These are phyloP conservation scores for Lepidochrysops patricia DNA, from an alignment of 2,888 invertebrate genomes.

Conservation along the genomic window DNA sequence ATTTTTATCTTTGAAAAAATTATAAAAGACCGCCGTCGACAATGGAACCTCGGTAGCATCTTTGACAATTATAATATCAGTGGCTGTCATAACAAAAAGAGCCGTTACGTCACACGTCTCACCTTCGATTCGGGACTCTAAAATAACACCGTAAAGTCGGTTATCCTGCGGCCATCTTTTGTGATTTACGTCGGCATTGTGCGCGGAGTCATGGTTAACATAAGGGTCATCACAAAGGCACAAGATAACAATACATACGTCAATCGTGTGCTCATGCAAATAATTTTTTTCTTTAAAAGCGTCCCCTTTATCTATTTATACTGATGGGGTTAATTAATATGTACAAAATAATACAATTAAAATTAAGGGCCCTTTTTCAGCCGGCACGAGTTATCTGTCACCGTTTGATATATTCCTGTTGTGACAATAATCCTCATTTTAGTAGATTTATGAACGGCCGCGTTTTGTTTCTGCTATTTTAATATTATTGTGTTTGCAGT, in stretches of 20 bases:
- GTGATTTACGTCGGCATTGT: conserved; percentile 35
- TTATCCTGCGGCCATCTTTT: conserved; percentile 36
- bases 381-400: conserved; percentile 68
- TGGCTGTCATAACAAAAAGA: conserved; percentile 33
- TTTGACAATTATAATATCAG: conserved; percentile 73
- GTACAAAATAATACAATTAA: conserved; percentile 68
- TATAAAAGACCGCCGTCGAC: conserved; percentile 67
- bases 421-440: conserved; percentile 57
- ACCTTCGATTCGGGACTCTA: conserved; percentile 45
- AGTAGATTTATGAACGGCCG: conserved; percentile 54
- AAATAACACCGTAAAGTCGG: conserved; percentile 35
- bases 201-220: conserved; percentile 49
- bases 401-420: conserved; percentile 64
- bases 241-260: conserved; percentile 70
- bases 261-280: conserved; percentile 74
- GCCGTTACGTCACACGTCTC: conserved; percentile 36
- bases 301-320: conserved; percentile 67
- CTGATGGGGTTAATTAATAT: conserved; percentile 73
- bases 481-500: conserved; percentile 47
- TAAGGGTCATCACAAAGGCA: conserved; percentile 74
- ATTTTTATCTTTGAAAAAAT: conserved; percentile 71
- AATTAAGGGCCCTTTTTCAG: conserved; percentile 61
- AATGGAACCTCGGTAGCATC: conserved; percentile 71
- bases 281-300: conserved; percentile 69
- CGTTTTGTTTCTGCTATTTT: conserved; percentile 61